Base-by-base conservation (phyloP, 2,797 vertebrate species). In the Cyclura pinguis region DNA sequence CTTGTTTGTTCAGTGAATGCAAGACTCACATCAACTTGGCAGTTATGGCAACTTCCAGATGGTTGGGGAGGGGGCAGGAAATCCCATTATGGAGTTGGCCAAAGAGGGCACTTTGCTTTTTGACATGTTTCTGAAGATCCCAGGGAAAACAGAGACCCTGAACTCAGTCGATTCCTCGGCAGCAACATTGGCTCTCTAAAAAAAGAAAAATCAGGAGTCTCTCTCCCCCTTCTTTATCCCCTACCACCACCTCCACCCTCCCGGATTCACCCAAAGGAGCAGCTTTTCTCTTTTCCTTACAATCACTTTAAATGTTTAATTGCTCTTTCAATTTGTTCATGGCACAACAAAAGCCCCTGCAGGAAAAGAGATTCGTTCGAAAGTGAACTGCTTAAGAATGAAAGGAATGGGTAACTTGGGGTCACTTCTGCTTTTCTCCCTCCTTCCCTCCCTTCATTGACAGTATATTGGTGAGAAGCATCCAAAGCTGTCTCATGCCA, bases 261-360 rank as follows among this genome's bases (percentile, higher is more conserved):
- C 55, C 87, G 67, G 78, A 42, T 93, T 84, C 88, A 87, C 83
- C 94, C 92, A 76, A 93, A 47, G 86, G 89, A 92, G 81, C 64
- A 85, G 90, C 78, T 93, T 92, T 90, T 91, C 84, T 78, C 32
- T 92, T 92, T 88, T 92, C 74, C 91, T 95, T 92, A 90, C 92
- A 93, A 94, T 95, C 94, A 93, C 80, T 89, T 91, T 95, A 95
- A 96, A 96, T 93, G 93, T 95, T 96, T 96, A 96, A 96, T 96
- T 94, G 94, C 90, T 95, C 95, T 95, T 96, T 95, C 93, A 92
- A 86, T 96, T 96, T 94, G 89, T 92, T 96, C 91, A 90, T 87
- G 84, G 93, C 88, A 94, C 83, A 93, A 90, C 87, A 88, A 93
- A 94, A 96, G 91, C 92, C 93, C 92, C 93, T 93, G 89, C 92